Conservation (phyloP, 2,113 vertebrate species). For the Apteryx owenii region DNA sequence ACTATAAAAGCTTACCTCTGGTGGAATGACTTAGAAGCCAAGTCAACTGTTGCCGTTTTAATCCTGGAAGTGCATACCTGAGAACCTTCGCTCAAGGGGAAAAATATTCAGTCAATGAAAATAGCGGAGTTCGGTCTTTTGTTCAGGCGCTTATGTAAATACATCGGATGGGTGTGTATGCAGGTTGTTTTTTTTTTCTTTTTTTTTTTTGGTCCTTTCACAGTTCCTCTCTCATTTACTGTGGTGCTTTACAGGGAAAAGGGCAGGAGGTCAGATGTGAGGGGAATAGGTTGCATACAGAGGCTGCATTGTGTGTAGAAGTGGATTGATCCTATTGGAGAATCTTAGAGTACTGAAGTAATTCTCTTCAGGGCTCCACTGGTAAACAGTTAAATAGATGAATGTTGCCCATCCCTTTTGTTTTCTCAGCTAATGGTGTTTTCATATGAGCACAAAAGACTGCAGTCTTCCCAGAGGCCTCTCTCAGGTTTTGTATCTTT, state of each 20-base stretch:
- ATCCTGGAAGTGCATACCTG: background rate
- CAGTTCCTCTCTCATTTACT: background rate
- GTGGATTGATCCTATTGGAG: background rate
- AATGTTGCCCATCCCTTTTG: background rate
- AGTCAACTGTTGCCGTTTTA: background rate
- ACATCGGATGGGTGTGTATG: background rate
- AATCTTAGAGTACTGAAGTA: background rate
- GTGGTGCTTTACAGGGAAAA: background rate
- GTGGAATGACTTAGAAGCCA: background rate
- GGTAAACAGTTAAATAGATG: background rate
- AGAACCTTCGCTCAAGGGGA: background rate
- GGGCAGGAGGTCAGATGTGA: background rate
- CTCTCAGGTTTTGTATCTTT: background rate
- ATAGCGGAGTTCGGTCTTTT: background rate
- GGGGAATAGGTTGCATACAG: background rate
- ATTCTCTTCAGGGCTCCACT: background rate
- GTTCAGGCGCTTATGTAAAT: background rate
- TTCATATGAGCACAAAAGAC: background rate
- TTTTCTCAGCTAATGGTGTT: background rate
- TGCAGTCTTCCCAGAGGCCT: background rate
- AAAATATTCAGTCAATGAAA: background rate
- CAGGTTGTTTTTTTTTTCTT: background rate
- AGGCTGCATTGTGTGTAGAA: background rate
- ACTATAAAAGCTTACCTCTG: background rate
- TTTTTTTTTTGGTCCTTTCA: background rate